Evolutionary conservation across 2,797 vertebrate species (phyloP).

Genomic region (Enteromius argenteus): DNA sequence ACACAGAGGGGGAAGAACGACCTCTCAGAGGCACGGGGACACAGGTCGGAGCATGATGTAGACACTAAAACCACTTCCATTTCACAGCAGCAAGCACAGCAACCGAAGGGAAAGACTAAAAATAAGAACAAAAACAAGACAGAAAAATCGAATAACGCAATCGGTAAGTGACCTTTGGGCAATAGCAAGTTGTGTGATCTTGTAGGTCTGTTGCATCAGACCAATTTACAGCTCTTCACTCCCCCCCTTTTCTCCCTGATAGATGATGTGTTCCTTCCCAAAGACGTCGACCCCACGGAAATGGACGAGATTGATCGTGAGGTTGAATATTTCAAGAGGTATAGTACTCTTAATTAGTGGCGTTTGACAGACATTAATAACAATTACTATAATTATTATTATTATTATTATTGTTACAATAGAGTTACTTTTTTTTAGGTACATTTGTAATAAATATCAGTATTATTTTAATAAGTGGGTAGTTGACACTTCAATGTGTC

Average conservation of each 20-base stretch:
- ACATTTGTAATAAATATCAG: neutral
- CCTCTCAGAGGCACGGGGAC: constrained; percentile 65
- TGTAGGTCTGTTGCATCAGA: neutral
- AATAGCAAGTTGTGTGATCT: neutral
- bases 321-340: constrained; percentile 99
- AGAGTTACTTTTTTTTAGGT: too few species aligned
- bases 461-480: neutral
- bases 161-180: constrained; percentile 78
- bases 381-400: too few species aligned
- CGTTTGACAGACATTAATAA: neutral
- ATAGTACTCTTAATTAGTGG: neutral
- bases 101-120: constrained; percentile 90
- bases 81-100: constrained; percentile 82
- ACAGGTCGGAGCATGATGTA: constrained; percentile 72
- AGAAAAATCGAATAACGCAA: constrained; percentile 86
- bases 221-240: neutral
- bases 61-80: constrained; percentile 75
- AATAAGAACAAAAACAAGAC: constrained; percentile 91
- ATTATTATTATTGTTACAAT: neutral
- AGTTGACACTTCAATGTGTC: too few species aligned
- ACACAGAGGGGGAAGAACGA: constrained; percentile 73
- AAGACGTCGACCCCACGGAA: constrained; percentile 93
- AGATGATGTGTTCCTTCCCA: constrained; percentile 99
- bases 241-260: constrained; percentile 55
- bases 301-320: constrained; percentile 99